Evolutionary conservation across 2,888 invertebrate genomes (phyloP).

Genomic region (Nymphalis polychloros): DNA sequence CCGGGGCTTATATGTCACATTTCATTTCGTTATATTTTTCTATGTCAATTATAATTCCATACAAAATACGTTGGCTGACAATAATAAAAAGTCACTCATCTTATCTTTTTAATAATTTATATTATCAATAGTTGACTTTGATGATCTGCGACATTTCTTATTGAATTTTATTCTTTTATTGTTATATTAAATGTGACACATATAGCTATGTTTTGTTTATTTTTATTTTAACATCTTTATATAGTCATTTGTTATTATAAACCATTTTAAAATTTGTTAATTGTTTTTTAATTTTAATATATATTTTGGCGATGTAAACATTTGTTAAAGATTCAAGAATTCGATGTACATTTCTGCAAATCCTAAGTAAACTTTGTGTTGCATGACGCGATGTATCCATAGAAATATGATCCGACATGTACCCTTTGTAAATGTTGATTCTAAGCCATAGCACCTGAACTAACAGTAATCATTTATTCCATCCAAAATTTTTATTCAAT

Average conservation of each 20-base stretch:
- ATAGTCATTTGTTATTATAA: background rate
- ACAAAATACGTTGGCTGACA: background rate
- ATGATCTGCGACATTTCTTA: slow-evolving; percentile 14
- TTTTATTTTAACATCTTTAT: slow-evolving; percentile 15
- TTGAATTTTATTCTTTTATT: slow-evolving; percentile 23
- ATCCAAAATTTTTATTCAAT: slow-evolving; percentile 16
- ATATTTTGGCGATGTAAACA: background rate
- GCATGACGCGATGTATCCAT: slow-evolving; percentile 67
- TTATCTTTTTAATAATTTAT: slow-evolving; percentile 16
- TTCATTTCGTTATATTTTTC: too few species aligned
- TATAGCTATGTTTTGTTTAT: slow-evolving; percentile 21
- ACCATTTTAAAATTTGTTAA: background rate
- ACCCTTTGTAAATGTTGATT: slow-evolving; percentile 65
- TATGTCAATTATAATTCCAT: background rate
- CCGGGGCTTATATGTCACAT: too few species aligned
- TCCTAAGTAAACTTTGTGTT: slow-evolving; percentile 70
- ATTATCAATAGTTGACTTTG: slow-evolving; percentile 20
- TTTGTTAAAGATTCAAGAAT: background rate
- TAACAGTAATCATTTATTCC: slow-evolving; percentile 53
- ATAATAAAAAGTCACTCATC: background rate
- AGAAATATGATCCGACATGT: slow-evolving; percentile 68
- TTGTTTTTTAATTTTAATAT: background rate
- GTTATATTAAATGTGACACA: slow-evolving; percentile 23
- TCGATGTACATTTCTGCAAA: slow-evolving; percentile 32
- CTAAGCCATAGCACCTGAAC: slow-evolving; percentile 68